Percentiles rank a stretch among this genome's conserved stretches.
phyloP scores from a whole-genome alignment of 2,888 invertebrate species.

The Drosophila prolongata region DNA sequence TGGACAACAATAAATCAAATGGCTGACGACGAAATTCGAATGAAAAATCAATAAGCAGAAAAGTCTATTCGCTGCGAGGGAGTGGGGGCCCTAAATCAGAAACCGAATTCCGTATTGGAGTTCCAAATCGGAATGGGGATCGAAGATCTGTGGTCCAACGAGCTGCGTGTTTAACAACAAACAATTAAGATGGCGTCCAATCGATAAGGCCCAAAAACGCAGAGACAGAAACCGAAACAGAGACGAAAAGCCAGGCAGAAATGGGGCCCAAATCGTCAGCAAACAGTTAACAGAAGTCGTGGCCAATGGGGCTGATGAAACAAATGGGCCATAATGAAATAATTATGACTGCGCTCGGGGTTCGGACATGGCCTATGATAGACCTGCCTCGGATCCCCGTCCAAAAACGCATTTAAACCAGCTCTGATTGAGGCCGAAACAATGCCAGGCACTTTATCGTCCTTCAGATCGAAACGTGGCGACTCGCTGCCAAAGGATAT shows the following conservation, averaged over 20 bases:
- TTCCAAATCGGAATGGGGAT: slow-evolving; percentile 20
- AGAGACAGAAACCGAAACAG: slow-evolving; percentile 22
- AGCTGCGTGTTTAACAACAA: slow-evolving; percentile 80
- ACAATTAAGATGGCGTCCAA: slow-evolving; percentile 82
- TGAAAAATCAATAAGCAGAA: slow-evolving; percentile 79
- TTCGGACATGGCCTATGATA: slow-evolving; percentile 62
- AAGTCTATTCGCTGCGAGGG: slow-evolving; percentile 58
- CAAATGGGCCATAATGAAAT: slow-evolving; percentile 80
- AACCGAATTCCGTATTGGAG: slow-evolving; percentile 30
- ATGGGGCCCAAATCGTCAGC: slow-evolving; percentile 69
- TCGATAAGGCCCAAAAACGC: slow-evolving; percentile 63
- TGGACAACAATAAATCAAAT: slow-evolving; percentile 74
- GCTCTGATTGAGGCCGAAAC: slow-evolving; percentile 67
- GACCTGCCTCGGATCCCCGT: slow-evolving; percentile 34
- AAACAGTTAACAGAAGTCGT: slow-evolving; percentile 65
- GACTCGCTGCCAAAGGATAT: slow-evolving; percentile 40
- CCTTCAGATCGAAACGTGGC: slow-evolving; percentile 41
- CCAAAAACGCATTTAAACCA: slow-evolving; percentile 74
- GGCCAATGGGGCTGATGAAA: slow-evolving; percentile 71
- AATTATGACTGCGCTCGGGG: slow-evolving; percentile 77
- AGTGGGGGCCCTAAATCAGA: slow-evolving; percentile 32
- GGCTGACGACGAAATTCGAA: slow-evolving; percentile 76
- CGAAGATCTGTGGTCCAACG: slow-evolving; percentile 39
- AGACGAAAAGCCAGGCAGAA: background rate
- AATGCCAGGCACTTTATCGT: slow-evolving; percentile 68